Base-by-base conservation (phyloP, 2,888 invertebrate species). In the Pantelozetes paolii region DNA sequence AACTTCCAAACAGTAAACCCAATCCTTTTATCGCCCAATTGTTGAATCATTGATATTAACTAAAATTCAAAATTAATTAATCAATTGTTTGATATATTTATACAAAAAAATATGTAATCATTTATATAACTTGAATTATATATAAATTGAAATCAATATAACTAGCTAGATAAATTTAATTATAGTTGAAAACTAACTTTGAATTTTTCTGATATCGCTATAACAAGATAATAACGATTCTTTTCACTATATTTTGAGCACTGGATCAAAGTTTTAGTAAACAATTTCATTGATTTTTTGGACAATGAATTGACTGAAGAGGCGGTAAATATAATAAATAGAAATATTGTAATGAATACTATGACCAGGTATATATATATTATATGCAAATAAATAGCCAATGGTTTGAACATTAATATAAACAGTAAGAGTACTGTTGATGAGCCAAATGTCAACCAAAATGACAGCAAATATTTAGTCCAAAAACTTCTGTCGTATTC, bases 281-380 rank as follows among this genome's bases (percentile, higher is more conserved):
- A 36, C 11, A 36, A 5, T 48, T 48, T n/a, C 6, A 3, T 3
- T 3, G 32, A 59, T 18, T 59, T 59, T 5, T 59, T 59, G 30
- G 59, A 30, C 59, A n/a, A 8, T 13, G 32, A 59, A 32, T 59
- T 59, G n/a, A 59, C 59, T 8, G 59, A 59, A 30, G 59, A 57
- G 15, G 26, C 32, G n/a, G 30, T 32, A n/a, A 59, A 32, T 32
- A 59, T 59, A n/a, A 57, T 2, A 11, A 9, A 28, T n/a, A 30
- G 6, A 59, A 59, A 59, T 5, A 48, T 6, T 5, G 48, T 5
- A n/a, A 6, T 48, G 20, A 9, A 48, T 48, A 48, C 15, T n/a
- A 15, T 11, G 48, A n/a, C 3, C 3, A 48, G 9, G 20, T 48
- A 48, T n/a, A n/a, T 48, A 15, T 11, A 48, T 5, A 48, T 48